phyloP scores from a whole-genome alignment of 1,140 invertebrate genomes.

The Drosophila biarmipes region DNA sequence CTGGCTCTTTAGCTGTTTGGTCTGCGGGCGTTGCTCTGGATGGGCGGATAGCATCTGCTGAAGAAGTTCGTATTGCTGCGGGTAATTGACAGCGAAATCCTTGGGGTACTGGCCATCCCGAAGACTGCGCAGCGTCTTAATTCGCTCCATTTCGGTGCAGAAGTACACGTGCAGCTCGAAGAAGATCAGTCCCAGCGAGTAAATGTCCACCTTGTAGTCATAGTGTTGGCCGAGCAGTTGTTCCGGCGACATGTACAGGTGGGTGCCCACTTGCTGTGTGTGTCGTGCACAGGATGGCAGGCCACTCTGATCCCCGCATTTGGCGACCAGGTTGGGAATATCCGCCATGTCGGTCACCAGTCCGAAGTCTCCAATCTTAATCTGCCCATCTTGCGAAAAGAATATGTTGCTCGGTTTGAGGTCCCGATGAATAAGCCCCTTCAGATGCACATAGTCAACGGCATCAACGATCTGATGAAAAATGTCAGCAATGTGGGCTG shows the following conservation, averaged over 20 bases:
- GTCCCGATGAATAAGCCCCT: slow-evolving; percentile 97
- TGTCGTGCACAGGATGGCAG: slow-evolving; percentile 83
- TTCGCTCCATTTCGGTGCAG: slow-evolving; percentile 94
- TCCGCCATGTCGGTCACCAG: slow-evolving; percentile 94
- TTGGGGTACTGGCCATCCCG: slow-evolving; percentile 89
- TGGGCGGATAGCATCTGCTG: slow-evolving; percentile 90
- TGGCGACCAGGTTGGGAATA: slow-evolving; percentile 85
- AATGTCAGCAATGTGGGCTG: slow-evolving; percentile 88
- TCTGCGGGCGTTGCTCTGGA: slow-evolving; percentile 91
- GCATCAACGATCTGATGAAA: slow-evolving; percentile 97
- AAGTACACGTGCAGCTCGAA: slow-evolving; percentile 97
- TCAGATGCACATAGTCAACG: slow-evolving; percentile 96
- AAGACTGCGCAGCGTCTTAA: slow-evolving; percentile 87
- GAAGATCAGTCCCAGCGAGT: slow-evolving; percentile 96
- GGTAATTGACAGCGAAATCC: slow-evolving; percentile 88
- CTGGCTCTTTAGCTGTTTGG: slow-evolving; percentile 87
- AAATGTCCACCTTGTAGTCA: slow-evolving; percentile 98
- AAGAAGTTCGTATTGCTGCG: slow-evolving; percentile 89
- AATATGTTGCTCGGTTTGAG: slow-evolving; percentile 99
- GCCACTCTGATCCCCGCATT: slow-evolving; percentile 66
- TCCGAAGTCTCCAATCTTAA: slow-evolving; percentile 99
- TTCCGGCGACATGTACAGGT: slow-evolving; percentile 99
- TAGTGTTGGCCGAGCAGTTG: slow-evolving; percentile 92
- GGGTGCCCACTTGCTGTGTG: slow-evolving; percentile 90
- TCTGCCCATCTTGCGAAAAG: slow-evolving; percentile 94